Evolutionary conservation across 1,140 invertebrate genomes (phyloP).

Genomic region (Atopsyche davidsoni): DNA sequence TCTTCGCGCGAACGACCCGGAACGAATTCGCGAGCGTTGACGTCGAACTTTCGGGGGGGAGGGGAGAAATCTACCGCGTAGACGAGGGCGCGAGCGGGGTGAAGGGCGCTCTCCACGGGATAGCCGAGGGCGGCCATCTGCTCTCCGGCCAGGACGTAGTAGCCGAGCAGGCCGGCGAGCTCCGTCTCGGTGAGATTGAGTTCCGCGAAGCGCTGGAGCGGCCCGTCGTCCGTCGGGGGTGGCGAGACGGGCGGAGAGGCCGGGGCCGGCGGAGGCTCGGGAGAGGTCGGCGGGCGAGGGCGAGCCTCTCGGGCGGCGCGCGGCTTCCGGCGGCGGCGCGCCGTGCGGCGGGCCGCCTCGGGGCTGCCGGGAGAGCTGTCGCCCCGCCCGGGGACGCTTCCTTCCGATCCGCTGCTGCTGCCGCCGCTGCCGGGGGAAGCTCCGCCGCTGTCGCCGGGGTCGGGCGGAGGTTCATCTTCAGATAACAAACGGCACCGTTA

Average conservation of each 20-base stretch:
- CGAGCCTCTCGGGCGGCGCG: constrained; percentile 37
- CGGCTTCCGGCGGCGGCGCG: constrained; percentile 7
- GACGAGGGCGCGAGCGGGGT: constrained; percentile 56
- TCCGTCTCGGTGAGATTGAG: constrained; percentile 35
- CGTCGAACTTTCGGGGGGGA: constrained; percentile 41
- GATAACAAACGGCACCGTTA: constrained; percentile 27
- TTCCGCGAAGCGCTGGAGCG: constrained; percentile 34
- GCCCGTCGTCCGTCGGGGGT: constrained; percentile 38
- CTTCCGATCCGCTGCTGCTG: constrained; percentile 44
- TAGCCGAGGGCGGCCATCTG: constrained; percentile 66
- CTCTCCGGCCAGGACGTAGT: constrained; percentile 58
- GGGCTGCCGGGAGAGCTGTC: constrained; percentile 43
- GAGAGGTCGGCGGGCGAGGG: constrained; percentile 29
- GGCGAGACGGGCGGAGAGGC: constrained; percentile 31
- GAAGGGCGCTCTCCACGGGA: constrained; percentile 57
- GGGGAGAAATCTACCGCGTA: constrained; percentile 50
- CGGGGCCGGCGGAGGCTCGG: constrained; percentile 12
- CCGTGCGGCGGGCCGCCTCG: background rate
- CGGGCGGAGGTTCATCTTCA: constrained; percentile 26
- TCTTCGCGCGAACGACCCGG: constrained; percentile 39
- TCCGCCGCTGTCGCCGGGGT: constrained; percentile 40
- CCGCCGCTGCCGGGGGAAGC: constrained; percentile 43
- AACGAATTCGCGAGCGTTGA: constrained; percentile 60
- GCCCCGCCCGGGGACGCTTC: constrained; percentile 41
- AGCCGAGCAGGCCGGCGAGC: constrained; percentile 38